Conservation (phyloP, 2,113 vertebrate species). For the Forbesichthys agassizii region DNA sequence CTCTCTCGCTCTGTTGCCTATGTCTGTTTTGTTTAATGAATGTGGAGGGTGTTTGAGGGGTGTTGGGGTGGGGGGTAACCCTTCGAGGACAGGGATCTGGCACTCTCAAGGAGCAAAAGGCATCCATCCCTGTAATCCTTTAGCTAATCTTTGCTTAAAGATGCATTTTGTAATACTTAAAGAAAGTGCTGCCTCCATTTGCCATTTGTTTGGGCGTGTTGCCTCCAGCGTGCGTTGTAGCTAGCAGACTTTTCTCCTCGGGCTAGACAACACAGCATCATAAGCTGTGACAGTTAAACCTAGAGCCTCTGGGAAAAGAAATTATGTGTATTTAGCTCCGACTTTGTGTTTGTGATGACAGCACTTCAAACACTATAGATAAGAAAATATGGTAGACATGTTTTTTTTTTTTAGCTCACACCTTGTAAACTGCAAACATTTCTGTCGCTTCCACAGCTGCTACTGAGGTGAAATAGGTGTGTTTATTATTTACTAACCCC, state of each 20-base stretch:
- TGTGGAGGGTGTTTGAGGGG: constrained; percentile 49
- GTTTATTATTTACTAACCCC: constrained; percentile 41
- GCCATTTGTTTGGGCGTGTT: constrained; percentile 47
- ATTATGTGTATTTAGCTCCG: constrained; percentile 32
- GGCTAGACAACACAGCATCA: constrained; percentile 32
- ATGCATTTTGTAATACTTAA: constrained; percentile 55
- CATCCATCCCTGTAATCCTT: constrained; percentile 66
- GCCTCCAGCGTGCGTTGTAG: constrained; percentile 38
- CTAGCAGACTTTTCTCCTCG: constrained; percentile 27
- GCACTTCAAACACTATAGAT: constrained; percentile 23
- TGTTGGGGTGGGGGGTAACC: constrained; percentile 43
- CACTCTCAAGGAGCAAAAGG: constrained; percentile 56
- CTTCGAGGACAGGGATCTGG: constrained; percentile 48
- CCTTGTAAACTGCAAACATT: constrained; percentile 19
- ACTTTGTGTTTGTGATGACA: constrained; percentile 33
- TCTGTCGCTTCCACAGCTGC: constrained; percentile 12
- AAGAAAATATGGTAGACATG: constrained; percentile 16
- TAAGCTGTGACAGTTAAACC: constrained; percentile 44
- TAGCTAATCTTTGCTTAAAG: constrained; percentile 72
- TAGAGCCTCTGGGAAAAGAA: constrained; percentile 42
- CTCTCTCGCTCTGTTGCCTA: constrained; percentile 56
- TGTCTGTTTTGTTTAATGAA: constrained; percentile 65
- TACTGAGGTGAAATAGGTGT: constrained; percentile 32
- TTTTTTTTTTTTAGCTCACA: background rate
- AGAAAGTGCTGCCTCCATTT: constrained; percentile 40